Conservation (phyloP, 2,888 invertebrate species). For the Lottia scabra region DNA sequence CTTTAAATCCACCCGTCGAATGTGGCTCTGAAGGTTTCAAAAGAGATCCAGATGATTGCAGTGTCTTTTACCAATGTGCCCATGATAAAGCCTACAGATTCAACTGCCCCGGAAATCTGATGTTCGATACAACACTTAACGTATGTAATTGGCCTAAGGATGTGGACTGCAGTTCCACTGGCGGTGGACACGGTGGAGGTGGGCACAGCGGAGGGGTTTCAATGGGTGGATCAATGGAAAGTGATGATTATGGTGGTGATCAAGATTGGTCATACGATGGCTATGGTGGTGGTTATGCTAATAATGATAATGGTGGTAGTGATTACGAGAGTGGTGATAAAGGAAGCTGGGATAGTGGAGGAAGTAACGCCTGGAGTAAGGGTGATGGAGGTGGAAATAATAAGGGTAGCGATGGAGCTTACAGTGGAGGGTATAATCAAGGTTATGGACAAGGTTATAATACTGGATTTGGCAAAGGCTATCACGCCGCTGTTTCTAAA, state of each 20-base stretch:
- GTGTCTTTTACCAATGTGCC: slow-evolving; percentile 18
- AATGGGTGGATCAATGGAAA: slow-evolving; percentile 14
- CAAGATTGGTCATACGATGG: slow-evolving; percentile 11
- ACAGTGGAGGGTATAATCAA: slow-evolving; percentile 23
- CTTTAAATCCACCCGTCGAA: background rate
- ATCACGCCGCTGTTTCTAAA: background rate
- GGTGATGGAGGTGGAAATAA: slow-evolving; percentile 21
- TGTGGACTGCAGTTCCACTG: slow-evolving; percentile 9
- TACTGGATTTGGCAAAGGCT: background rate
- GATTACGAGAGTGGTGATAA: slow-evolving; percentile 23
- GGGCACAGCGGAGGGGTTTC: slow-evolving; percentile 17
- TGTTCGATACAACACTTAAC: slow-evolving; percentile 15
- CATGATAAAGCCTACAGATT: slow-evolving; percentile 12
- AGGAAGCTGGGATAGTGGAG: slow-evolving; percentile 29
- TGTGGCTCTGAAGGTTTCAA: slow-evolving; percentile 7
- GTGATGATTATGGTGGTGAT: slow-evolving; percentile 11
- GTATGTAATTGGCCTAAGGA: slow-evolving; percentile 18
- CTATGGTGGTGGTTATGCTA: slow-evolving; percentile 9
- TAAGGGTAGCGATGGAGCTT: slow-evolving; percentile 16
- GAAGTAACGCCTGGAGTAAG: slow-evolving; percentile 25
- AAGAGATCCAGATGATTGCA: slow-evolving; percentile 14
- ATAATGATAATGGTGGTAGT: slow-evolving; percentile 8
- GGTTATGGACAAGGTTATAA: background rate
- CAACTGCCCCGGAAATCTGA: slow-evolving; percentile 14
- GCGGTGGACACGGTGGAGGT: background rate